phyloP scores from a whole-genome alignment of 2,113 vertebrate species.

The Alexandromys fortis region DNA sequence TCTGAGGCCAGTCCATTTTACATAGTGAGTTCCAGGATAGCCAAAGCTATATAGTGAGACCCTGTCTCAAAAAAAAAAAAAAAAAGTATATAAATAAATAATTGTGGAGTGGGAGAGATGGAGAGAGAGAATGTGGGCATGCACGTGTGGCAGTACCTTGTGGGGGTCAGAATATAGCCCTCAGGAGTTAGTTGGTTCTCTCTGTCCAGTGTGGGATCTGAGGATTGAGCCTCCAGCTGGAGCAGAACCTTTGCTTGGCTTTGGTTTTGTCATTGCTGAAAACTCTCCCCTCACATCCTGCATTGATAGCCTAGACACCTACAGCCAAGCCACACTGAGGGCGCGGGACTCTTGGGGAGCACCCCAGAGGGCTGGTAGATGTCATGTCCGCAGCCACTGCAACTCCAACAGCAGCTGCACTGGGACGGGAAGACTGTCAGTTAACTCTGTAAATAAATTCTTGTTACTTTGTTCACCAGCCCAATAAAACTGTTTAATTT shows the following conservation, averaged over 20 bases:
- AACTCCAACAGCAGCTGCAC: neutral
- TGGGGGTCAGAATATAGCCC: neutral
- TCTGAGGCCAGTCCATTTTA: no score
- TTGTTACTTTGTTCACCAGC: conserved; percentile 31
- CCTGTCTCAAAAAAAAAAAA: no score
- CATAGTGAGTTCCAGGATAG: no score
- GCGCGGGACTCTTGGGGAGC: neutral
- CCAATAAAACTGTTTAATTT: conserved; percentile 49
- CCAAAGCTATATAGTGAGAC: no score
- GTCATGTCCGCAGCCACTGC: neutral
- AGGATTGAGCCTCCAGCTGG: conserved; percentile 91
- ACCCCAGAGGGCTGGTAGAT: neutral
- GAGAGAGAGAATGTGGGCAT: neutral
- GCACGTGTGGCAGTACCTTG: neutral
- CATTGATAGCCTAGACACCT: conserved; percentile 98
- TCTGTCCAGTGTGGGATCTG: neutral
- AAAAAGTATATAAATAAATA: neutral
- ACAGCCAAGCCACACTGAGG: neutral
- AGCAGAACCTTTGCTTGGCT: conserved; percentile 94
- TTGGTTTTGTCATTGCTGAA: conserved; percentile 99
- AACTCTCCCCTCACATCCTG: conserved; percentile 98
- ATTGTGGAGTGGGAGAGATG: neutral
- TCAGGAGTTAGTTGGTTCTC: neutral
- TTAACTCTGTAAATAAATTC: conserved; percentile 32
- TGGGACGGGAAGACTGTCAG: neutral